phyloP scores from a whole-genome alignment of 2,888 invertebrate species.

The Hanleya hanleyi region DNA sequence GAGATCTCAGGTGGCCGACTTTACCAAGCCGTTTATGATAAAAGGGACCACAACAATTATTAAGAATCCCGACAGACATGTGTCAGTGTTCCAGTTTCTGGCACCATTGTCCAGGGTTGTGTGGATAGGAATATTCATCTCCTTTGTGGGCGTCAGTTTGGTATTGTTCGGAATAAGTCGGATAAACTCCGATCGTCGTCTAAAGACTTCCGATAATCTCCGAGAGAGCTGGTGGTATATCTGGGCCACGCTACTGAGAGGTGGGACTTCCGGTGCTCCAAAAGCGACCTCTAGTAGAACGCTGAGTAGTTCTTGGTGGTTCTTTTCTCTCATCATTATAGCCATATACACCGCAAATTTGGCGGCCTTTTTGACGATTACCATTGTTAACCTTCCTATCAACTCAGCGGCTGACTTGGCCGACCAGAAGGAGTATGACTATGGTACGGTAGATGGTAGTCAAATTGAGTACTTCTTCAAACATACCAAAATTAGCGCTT shows the following conservation, averaged over 20 bases:
- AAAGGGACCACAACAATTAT: constrained; percentile 96
- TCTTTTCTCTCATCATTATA: constrained; percentile 63
- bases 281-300: constrained; percentile 61
- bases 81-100: constrained; percentile 95
- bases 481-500: constrained; percentile 58
- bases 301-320: constrained; percentile 64
- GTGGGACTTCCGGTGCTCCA: constrained; percentile 55
- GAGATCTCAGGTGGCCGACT: constrained; percentile 94
- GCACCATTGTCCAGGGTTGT: constrained; percentile 97
- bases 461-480: constrained; percentile 65
- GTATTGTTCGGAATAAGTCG: constrained; percentile 63
- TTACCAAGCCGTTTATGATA: constrained; percentile 97
- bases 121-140: constrained; percentile 65
- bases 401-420: constrained; percentile 55
- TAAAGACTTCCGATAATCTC: constrained; percentile 48
- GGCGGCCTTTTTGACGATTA: constrained; percentile 66
- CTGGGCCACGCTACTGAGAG: constrained; percentile 64
- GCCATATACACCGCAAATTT: constrained; percentile 68
- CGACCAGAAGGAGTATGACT: constrained; percentile 55
- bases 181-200: constrained; percentile 51
- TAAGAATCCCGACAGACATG: constrained; percentile 89
- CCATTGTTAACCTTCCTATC: constrained; percentile 48
- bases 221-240: constrained; percentile 68
- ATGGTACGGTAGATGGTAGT: constrained; percentile 65
- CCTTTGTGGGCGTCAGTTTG: constrained; percentile 58